phyloP scores from a whole-genome alignment of 1,140 invertebrate species.

The Cyclargus thomasi region DNA sequence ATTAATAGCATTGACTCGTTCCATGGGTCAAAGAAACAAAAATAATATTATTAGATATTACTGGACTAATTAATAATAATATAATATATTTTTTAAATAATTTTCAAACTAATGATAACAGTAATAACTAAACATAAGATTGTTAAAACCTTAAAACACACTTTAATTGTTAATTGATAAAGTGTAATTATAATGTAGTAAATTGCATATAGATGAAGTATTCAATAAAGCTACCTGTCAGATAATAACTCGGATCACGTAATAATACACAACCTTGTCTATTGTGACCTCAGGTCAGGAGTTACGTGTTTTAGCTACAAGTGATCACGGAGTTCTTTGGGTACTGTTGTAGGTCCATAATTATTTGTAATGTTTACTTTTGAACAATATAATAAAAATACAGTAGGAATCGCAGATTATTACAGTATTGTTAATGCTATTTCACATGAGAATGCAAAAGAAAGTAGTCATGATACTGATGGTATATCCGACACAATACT shows the following conservation, averaged over 20 bases:
- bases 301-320: not conserved
- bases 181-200: not conserved
- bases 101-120: too few relatives aligned
- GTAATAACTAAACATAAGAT: too few relatives aligned
- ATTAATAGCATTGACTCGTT: too few relatives aligned
- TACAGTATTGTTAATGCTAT: not conserved
- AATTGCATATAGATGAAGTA: not conserved
- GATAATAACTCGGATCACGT: not conserved
- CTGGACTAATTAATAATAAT: too few relatives aligned
- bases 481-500: conserved; percentile 13
- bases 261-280: not conserved
- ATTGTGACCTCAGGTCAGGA: not conserved
- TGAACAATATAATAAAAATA: not conserved
- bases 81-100: too few relatives aligned
- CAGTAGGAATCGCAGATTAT: not conserved
- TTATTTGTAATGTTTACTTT: not conserved
- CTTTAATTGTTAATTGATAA: not conserved
- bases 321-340: not conserved
- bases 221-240: not conserved
- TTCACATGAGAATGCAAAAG: not conserved
- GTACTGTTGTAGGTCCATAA: not conserved
- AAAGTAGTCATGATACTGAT: conserved; percentile 1
- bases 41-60: too few relatives aligned
- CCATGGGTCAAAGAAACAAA: too few relatives aligned
- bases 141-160: not conserved